These are phyloP conservation scores for Tamandua tetradactyla DNA, from an alignment of 2,797 vertebrate genomes.

Conservation along the genomic window DNA sequence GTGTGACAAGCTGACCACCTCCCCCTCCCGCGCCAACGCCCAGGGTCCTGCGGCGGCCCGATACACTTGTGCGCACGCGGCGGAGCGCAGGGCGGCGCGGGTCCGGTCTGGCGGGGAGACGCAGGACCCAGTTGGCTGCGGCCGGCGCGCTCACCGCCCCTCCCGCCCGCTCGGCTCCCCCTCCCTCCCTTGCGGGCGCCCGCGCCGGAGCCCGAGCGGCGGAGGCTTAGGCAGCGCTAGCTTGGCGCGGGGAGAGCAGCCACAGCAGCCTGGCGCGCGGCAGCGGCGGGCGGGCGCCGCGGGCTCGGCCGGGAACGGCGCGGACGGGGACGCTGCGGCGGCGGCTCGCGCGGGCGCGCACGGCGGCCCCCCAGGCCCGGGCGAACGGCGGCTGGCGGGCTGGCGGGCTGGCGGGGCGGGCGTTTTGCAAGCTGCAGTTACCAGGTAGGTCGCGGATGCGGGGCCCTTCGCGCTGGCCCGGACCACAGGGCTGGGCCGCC, in stretches of 20 bases:
- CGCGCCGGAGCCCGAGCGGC: background rate
- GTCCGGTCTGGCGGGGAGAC: background rate
- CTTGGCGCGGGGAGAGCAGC: constrained; percentile 38
- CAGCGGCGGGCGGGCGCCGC: constrained; percentile 56
- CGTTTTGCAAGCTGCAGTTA: background rate
- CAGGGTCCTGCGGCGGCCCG: background rate
- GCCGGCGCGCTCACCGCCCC: constrained; percentile 38
- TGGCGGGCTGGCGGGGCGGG: background rate
- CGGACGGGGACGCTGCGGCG: constrained; percentile 34
- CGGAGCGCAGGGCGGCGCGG: background rate
- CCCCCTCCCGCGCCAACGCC: background rate
- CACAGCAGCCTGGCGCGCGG: constrained; percentile 51
- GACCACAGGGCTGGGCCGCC: background rate
- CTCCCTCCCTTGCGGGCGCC: background rate
- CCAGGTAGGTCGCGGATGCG: constrained; percentile 47
- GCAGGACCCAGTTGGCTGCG: background rate
- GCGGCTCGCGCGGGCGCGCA: constrained; percentile 48
- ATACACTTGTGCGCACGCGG: background rate
- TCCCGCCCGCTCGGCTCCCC: constrained; percentile 1
- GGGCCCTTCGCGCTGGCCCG: rapidly evolving
- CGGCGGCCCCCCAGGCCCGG: background rate
- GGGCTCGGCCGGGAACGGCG: constrained; percentile 49
- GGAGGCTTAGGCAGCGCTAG: background rate
- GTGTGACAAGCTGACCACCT: background rate
- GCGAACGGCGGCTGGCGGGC: background rate